phyloP scores from a whole-genome alignment of 2,888 invertebrate species.

The Neelides folsomi region DNA sequence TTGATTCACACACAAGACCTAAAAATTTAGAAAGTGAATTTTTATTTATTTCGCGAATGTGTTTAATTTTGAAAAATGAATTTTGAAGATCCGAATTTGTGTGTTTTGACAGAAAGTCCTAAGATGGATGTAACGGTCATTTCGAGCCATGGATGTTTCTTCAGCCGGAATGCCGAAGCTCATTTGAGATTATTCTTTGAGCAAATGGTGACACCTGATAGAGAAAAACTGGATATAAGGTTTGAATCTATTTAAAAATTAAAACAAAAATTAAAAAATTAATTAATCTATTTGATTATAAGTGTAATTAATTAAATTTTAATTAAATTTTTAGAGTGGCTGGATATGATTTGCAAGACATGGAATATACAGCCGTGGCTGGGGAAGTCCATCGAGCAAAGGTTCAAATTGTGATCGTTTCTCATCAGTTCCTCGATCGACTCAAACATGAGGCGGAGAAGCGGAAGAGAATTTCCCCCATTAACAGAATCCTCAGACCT shows the following conservation, averaged over 20 bases:
- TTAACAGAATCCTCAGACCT: slow-evolving; percentile 29
- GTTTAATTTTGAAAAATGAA: too few species aligned
- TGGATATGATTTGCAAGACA: slow-evolving; percentile 25
- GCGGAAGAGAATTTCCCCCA: slow-evolving; percentile 24
- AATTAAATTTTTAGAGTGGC: not conserved
- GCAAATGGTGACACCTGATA: slow-evolving; percentile 24
- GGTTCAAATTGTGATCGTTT: slow-evolving; percentile 32
- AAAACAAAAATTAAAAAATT: not conserved
- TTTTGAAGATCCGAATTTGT: too few species aligned
- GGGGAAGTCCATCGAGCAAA: slow-evolving; percentile 29
- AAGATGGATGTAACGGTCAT: slow-evolving; percentile 30
- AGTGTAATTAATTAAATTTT: slow-evolving; percentile 3
- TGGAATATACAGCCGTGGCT: slow-evolving; percentile 23
- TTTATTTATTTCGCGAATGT: too few species aligned
- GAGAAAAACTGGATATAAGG: slow-evolving; percentile 29
- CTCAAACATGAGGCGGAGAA: slow-evolving; percentile 23
- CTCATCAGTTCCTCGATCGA: slow-evolving; percentile 30
- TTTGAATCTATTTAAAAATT: slow-evolving; percentile 2
- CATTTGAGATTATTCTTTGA: slow-evolving; percentile 25
- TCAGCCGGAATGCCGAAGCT: slow-evolving; percentile 23
- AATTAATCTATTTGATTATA: slow-evolving; percentile 3
- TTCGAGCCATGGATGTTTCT: slow-evolving; percentile 27
- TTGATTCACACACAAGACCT: too few species aligned
- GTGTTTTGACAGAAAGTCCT: slow-evolving; percentile 15
- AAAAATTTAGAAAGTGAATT: too few species aligned